These are phyloP conservation scores for Caenorhabditis sinica DNA, from an alignment of 2,888 invertebrate genomes.

Conservation along the genomic window DNA sequence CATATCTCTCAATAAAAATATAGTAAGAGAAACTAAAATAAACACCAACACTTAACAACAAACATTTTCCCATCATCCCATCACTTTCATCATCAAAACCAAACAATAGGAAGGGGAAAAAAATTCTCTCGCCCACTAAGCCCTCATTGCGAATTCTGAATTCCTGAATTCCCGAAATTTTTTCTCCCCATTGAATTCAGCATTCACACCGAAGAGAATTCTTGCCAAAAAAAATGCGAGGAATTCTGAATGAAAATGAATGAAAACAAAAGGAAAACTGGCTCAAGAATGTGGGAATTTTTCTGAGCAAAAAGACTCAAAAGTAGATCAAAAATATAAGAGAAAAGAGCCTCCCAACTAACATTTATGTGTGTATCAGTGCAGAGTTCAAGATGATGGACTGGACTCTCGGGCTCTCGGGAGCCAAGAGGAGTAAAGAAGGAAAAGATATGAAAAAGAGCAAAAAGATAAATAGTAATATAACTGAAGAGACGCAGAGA, in stretches of 20 bases:
- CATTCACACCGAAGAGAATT: background rate
- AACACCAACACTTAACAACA: background rate
- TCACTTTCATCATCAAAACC: background rate
- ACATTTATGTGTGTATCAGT: slow-evolving; percentile 3
- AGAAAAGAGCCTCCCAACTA: background rate
- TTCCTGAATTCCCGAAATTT: background rate
- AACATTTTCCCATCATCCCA: background rate
- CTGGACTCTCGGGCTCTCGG: background rate
- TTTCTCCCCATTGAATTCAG: background rate
- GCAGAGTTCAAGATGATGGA: slow-evolving; percentile 25
- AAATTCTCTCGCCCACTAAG: slow-evolving; percentile 5
- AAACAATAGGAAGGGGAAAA: background rate
- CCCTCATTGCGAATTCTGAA: slow-evolving; percentile 46
- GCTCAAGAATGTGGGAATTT: background rate
- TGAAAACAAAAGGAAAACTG: background rate
- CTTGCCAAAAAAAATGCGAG: too few relatives aligned
- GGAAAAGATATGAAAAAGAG: slow-evolving; percentile 24
- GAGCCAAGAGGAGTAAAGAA: background rate
- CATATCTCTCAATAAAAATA: too few relatives aligned
- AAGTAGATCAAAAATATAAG: background rate
- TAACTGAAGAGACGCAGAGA: slow-evolving; percentile 5
- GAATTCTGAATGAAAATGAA: background rate
- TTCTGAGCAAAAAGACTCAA: background rate
- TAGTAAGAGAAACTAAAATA: background rate
- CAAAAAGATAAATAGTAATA: slow-evolving; percentile 11